phyloP scores from a whole-genome alignment of 2,797 vertebrate species.

The Geotrypetes seraphini region DNA sequence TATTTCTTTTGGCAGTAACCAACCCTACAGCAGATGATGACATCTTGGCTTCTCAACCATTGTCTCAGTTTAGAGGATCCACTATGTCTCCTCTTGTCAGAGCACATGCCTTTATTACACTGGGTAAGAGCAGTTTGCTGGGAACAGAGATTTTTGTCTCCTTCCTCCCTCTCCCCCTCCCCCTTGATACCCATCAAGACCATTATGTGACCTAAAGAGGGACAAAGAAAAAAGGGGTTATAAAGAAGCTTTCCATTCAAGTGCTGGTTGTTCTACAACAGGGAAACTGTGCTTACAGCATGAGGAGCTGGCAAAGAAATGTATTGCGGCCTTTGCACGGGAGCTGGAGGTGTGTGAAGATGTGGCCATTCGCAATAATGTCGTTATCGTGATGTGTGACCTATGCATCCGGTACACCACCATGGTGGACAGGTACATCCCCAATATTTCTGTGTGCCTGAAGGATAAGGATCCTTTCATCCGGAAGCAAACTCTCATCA shows the following conservation, averaged over 20 bases:
- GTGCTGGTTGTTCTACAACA: constrained; percentile 17
- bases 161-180: too few species aligned
- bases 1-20: constrained; percentile 8
- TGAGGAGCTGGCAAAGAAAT: constrained; percentile 72
- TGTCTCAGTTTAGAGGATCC: constrained; percentile 68
- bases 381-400: constrained; percentile 80
- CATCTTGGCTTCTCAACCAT: constrained; percentile 41
- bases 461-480: constrained; percentile 66
- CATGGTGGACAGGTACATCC: constrained; percentile 75
- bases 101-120: constrained; percentile 80
- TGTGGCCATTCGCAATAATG: constrained; percentile 75
- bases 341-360: constrained; percentile 76
- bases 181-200: too few species aligned
- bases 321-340: constrained; percentile 74
- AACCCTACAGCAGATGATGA: constrained; percentile 22
- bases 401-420: constrained; percentile 86
- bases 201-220: background rate
- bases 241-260: too few species aligned
- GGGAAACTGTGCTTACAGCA: constrained; percentile 89
- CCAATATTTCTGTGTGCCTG: constrained; percentile 75
- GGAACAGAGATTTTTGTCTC: too few species aligned
- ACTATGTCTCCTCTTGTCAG: constrained; percentile 65
- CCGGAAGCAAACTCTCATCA: constrained; percentile 78
- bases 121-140: constrained; percentile 56
- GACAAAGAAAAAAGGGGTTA: too few species aligned